Base-by-base conservation (phyloP, 2,888 invertebrate species). In the Acanthopleura granulata region DNA sequence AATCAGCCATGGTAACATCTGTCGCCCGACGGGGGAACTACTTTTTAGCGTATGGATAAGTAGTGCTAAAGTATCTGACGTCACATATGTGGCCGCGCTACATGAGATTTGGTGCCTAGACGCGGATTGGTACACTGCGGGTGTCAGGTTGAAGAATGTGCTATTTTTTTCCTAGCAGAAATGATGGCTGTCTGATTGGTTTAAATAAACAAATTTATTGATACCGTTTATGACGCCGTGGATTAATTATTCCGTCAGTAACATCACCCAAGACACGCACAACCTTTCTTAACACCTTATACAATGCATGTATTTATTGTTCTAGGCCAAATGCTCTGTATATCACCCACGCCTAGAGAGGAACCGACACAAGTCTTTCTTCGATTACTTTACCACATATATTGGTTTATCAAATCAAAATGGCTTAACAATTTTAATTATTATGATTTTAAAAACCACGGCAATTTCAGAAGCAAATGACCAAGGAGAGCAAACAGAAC, bases 31-130 rank as follows among this genome's bases (percentile, higher is more conserved):
- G 50, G 77, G n/a, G 80, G 84, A 82, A 83, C 84, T 84, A 84
- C 79, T 81, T 84, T 82, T 78, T 81, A 80, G 82, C 81, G 84
- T 78, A 82, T 76, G 82, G 76, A 80, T 80, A 82, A 80, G 78
- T 22, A 78, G 79, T 82, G 79, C 78, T 72, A 76, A 77, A 76
- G 77, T 75, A 76, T 78, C 74, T 82, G 82, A 83, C 83, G 83
- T 83, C 82, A 82, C 76, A 66, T 66, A 74, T 77, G 83, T 83
- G 82, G 83, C 83, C 79, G 76, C 76, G 82, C 77, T 81, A 83
- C 66, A 66, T 66, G 66, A 66, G 18, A 66, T 66, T 66, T 66
- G 66, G 66, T 66, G 66, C 66, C 66, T 25, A 27, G 66, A 27
- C 66, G 66, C 66, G 66, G 66, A 66, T 22, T 66, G 29, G 25